Conservation (phyloP, 2,113 vertebrate species). For the Paralichthys olivaceus region DNA sequence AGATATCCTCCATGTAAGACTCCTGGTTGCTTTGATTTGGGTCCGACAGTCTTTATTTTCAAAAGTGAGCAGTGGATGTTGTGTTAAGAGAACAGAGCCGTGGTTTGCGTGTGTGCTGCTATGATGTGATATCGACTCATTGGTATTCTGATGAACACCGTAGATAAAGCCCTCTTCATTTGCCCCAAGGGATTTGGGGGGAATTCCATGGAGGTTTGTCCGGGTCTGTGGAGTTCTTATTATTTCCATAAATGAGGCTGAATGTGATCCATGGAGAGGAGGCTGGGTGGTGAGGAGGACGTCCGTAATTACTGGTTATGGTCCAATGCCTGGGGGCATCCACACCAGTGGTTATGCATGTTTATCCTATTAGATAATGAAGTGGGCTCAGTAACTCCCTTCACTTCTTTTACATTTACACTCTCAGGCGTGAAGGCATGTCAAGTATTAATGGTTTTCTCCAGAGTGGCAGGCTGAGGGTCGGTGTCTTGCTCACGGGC, state of each 20-base stretch:
- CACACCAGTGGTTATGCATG: constrained; percentile 25
- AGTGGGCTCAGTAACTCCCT: background rate
- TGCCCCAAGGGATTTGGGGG: constrained; percentile 42
- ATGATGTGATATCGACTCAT: constrained; percentile 54
- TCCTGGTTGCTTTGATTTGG: constrained; percentile 39
- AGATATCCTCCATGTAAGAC: background rate
- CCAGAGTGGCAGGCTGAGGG: background rate
- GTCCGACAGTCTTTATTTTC: constrained; percentile 48
- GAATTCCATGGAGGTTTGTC: constrained; percentile 55
- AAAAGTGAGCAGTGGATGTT: constrained; percentile 37
- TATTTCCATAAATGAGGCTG: constrained; percentile 68
- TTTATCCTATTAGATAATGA: constrained; percentile 44
- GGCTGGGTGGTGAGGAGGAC: constrained; percentile 19
- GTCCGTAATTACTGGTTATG: constrained; percentile 46
- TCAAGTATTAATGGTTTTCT: constrained; percentile 15
- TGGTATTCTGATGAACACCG: constrained; percentile 64
- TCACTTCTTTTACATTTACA: constrained; percentile 17
- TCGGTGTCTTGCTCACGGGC: constrained; percentile 10
- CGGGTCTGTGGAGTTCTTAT: constrained; percentile 25
- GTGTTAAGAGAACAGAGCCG: constrained; percentile 17
- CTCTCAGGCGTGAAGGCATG: background rate
- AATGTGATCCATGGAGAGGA: constrained; percentile 32
- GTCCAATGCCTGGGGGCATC: constrained; percentile 22
- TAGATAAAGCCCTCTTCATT: constrained; percentile 53
- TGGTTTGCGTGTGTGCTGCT: background rate